phyloP scores from a whole-genome alignment of 2,888 invertebrate genomes.

The Aleiodes leptofemur region DNA sequence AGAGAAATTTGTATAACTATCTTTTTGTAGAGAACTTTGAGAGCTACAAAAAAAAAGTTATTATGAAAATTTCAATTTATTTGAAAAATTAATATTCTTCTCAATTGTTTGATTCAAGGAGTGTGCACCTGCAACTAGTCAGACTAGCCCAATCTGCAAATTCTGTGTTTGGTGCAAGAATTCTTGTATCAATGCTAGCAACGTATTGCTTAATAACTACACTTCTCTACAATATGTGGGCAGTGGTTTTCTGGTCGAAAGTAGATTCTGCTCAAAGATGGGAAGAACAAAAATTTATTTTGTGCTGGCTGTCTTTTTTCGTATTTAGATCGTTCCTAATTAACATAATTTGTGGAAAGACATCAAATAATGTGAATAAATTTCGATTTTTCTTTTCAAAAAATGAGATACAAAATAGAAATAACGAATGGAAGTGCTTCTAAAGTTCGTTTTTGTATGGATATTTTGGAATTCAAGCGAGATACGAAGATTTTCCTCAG shows the following conservation, averaged over 20 bases:
- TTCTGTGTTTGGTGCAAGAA: slow-evolving; percentile 57
- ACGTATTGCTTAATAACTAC: slow-evolving; percentile 54
- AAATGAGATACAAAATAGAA: too few species aligned
- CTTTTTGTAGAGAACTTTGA: too few species aligned
- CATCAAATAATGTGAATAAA: slow-evolving; percentile 53
- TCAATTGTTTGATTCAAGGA: slow-evolving; percentile 57
- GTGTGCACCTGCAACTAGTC: slow-evolving; percentile 58
- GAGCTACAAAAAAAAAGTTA: too few species aligned
- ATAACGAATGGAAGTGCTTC: too few species aligned
- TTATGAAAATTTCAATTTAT: too few species aligned
- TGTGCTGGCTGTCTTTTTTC: slow-evolving; percentile 50
- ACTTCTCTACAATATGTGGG: slow-evolving; percentile 55
- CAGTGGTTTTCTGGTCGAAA: slow-evolving; percentile 44
- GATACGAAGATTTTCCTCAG: too few species aligned
- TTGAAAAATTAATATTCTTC: too few species aligned
- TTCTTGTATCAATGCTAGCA: slow-evolving; percentile 55
- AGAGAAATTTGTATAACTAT: too few species aligned
- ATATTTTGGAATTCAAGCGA: too few species aligned
- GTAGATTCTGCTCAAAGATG: background rate
- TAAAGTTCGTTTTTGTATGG: too few species aligned
- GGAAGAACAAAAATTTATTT: background rate
- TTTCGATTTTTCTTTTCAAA: background rate
- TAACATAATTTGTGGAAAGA: slow-evolving; percentile 53
- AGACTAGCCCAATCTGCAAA: slow-evolving; percentile 55
- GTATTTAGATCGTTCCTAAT: slow-evolving; percentile 47